Evolutionary conservation across 2,888 invertebrate genomes (phyloP), one percentile per base, ranked within the genome.

Genomic region (Pimpla rufipes): DNA sequence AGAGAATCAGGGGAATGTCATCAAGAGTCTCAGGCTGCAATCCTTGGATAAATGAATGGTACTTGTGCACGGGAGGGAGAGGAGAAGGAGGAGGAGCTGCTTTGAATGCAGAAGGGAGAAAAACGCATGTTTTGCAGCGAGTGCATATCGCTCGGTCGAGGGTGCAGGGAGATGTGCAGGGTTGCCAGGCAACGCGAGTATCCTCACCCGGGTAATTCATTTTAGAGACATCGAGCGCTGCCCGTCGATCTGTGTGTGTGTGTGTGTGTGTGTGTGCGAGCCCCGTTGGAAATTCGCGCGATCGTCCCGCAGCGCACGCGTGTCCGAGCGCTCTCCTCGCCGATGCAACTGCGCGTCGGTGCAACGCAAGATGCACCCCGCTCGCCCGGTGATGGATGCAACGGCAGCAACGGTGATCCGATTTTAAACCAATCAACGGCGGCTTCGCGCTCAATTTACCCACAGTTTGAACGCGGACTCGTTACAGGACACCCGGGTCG

Each of bases 391-490:
- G 89, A 87, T 87, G 82, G 87, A 88, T 89, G 90, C 89, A 89
- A 66, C 87, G 85, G 79, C 86, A 87, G 85, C 80, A 42, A 88
- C 90, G 87, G 89, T 92, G 92, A 93, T 93, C 92, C 89, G 91
- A 93, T 92, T 92, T 92, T 90, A 91, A 93, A 92, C 91, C 92
- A 92, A 92, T 93, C 92, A 92, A 90, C 90, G 89, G 89, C 88
- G 92, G 92, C 91, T 92, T 91, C 89, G 92, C 90, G 90, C 92
- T 92, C 91, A 92, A 92, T 93, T 92, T 92, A 91, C 91, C 92
- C 91, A 90, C 92, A 89, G 89, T 85, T 88, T 88, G 86, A 88
- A 91, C 89, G 88, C 90, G 88, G n/a, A 87, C 45, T 81, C 80
- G 64, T 68, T 78, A 77, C 68, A 80, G 79, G 52, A 83, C 76